Percentiles rank a stretch among this genome's conserved stretches.
phyloP scores from a whole-genome alignment of 2,113 vertebrate species.

The Odontophorus gujanensis region DNA sequence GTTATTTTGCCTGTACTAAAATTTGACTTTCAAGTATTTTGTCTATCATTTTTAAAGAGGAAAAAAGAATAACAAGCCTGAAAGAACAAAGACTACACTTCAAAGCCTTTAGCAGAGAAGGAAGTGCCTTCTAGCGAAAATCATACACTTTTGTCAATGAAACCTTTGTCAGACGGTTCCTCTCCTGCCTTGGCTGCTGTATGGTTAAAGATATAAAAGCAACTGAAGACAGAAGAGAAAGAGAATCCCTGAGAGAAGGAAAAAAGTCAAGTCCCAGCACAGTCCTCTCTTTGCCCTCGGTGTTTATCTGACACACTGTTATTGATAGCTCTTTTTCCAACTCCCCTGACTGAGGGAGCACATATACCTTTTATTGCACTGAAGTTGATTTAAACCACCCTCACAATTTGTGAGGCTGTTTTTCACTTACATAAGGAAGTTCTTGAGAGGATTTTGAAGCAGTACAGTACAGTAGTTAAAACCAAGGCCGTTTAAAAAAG shows the following conservation, averaged over 20 bases:
- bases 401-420: not conserved
- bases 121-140: constrained; percentile 81
- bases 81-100: constrained; percentile 80
- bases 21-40: constrained; percentile 42
- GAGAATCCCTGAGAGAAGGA: constrained; percentile 49
- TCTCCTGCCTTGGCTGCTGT: constrained; percentile 66
- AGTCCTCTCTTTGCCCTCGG: constrained; percentile 55
- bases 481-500: not conserved
- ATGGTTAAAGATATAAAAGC: constrained; percentile 55
- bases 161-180: constrained; percentile 73
- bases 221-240: constrained; percentile 63
- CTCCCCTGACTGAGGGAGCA: constrained; percentile 31
- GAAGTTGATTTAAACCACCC: not conserved
- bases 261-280: constrained; percentile 63
- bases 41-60: constrained; percentile 29
- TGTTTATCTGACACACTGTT: not conserved
- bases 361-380: not conserved
- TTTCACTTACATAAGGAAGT: not conserved
- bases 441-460: constrained; percentile 8
- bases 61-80: constrained; percentile 54
- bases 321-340: constrained; percentile 46
- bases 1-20: constrained; percentile 12
- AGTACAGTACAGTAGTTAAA: not conserved
- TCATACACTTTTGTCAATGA: constrained; percentile 75
- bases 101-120: constrained; percentile 75